phyloP scores from a whole-genome alignment of 2,797 vertebrate species.

The Tangara arthus region DNA sequence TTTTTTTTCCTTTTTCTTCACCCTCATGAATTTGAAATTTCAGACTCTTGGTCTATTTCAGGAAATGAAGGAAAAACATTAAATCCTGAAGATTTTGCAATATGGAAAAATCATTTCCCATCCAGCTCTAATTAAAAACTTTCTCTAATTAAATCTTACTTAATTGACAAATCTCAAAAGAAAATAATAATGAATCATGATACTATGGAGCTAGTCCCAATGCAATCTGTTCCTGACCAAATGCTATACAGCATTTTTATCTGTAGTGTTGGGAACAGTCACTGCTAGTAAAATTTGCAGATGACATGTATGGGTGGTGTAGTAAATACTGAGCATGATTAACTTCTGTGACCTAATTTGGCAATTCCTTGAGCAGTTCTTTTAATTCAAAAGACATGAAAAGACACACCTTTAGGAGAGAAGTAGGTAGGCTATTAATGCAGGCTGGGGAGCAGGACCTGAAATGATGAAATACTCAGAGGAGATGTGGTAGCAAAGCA shows the following conservation, averaged over 20 bases:
- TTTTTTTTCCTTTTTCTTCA: not conserved
- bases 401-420: not conserved
- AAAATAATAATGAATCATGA: slow-evolving; percentile 19
- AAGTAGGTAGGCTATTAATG: not conserved
- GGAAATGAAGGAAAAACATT: not conserved
- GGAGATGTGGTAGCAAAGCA: not conserved
- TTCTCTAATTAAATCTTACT: slow-evolving; percentile 40
- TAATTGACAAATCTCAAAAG: slow-evolving; percentile 29
- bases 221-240: slow-evolving; percentile 59
- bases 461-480: not conserved
- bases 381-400: not conserved
- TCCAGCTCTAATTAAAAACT: slow-evolving; percentile 28
- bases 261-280: not conserved
- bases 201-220: not conserved
- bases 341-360: not conserved
- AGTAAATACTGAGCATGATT: not conserved
- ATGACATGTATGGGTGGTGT: not conserved
- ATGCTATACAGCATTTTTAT: slow-evolving; percentile 22
- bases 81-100: not conserved
- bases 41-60: not conserved
- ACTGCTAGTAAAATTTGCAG: not conserved
- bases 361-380: not conserved
- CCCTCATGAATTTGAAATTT: not conserved
- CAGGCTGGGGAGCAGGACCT: not conserved
- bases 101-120: not conserved